Conservation (phyloP, 2,113 vertebrate species). For the Rattus rattus region DNA sequence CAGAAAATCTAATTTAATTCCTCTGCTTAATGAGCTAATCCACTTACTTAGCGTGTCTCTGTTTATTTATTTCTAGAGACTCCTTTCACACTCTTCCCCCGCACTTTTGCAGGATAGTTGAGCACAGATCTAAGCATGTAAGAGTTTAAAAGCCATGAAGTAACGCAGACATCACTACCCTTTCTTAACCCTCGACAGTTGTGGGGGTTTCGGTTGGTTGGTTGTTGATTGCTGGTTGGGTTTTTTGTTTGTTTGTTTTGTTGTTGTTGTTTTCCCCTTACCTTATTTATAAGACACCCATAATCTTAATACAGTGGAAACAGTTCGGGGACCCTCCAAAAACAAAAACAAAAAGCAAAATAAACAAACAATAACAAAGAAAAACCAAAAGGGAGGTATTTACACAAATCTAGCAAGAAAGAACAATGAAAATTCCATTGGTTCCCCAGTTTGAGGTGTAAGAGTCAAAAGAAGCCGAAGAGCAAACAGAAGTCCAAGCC, state of each 20-base stretch:
- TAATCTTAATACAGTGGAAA: constrained; percentile 30
- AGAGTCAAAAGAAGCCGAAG: constrained; percentile 19
- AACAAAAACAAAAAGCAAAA: not conserved
- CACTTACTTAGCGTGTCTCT: not conserved
- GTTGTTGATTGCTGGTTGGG: not conserved
- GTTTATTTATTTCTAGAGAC: not conserved
- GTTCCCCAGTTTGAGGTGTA: constrained; percentile 30
- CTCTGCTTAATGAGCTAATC: not conserved
- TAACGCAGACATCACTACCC: not conserved
- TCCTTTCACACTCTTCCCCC: not conserved
- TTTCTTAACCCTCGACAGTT: not conserved
- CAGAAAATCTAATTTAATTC: constrained; percentile 49
- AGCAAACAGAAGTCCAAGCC: not conserved
- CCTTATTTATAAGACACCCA: not conserved
- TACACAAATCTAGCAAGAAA: constrained; percentile 14
- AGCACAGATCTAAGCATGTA: not conserved
- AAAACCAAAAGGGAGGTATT: not conserved
- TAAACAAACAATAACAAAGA: not conserved
- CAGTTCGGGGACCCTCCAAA: not conserved
- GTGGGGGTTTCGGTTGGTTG: not conserved
- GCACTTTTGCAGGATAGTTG: not conserved
- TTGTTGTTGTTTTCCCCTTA: not conserved
- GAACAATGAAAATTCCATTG: constrained; percentile 66
- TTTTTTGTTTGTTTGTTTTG: not conserved
- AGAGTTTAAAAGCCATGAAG: not conserved